Conservation (phyloP, 2,113 vertebrate species). For the Hepsetus odoe region DNA sequence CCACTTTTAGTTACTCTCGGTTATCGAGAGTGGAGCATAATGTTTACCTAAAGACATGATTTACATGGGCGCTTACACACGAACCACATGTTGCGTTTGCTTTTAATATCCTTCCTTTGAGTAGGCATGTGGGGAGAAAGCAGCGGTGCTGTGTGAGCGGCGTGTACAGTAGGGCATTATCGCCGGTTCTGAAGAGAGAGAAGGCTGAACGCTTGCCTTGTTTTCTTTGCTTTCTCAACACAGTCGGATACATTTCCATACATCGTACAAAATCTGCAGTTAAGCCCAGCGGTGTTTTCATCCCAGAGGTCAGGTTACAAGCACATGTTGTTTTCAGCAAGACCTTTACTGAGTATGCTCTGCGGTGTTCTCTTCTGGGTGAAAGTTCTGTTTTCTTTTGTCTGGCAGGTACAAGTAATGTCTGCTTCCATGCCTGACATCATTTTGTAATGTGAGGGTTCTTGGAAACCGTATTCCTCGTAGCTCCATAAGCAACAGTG, state of each 20-base stretch:
- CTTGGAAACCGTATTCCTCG: conserved; percentile 37
- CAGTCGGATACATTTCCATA: conserved; percentile 12
- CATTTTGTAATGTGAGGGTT: conserved; percentile 53
- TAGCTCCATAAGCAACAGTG: conserved; percentile 22
- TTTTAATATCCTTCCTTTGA: conserved; percentile 39
- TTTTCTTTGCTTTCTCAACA: background rate
- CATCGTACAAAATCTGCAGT: conserved; percentile 16
- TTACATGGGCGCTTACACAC: conserved; percentile 18
- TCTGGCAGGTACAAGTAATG: conserved; percentile 54
- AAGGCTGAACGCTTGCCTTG: background rate
- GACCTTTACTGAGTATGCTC: conserved; percentile 43
- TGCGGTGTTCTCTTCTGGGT: conserved; percentile 51
- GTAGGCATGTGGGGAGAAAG: background rate
- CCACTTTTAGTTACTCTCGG: background rate
- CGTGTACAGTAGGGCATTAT: conserved; percentile 19
- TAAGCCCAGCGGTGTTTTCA: conserved; percentile 20
- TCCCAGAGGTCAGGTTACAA: conserved; percentile 33
- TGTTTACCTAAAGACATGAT: background rate
- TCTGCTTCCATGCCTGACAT: conserved; percentile 58
- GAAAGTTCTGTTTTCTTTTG: conserved; percentile 56
- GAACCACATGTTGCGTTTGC: background rate
- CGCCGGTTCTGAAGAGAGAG: background rate
- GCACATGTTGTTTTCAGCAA: conserved; percentile 51
- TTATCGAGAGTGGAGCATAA: background rate
- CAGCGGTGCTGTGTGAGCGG: conserved; percentile 7